Evolutionary conservation across 1,140 invertebrate species (phyloP), one percentile per base, ranked within the genome.

Genomic region (Pogonus chalceus): DNA sequence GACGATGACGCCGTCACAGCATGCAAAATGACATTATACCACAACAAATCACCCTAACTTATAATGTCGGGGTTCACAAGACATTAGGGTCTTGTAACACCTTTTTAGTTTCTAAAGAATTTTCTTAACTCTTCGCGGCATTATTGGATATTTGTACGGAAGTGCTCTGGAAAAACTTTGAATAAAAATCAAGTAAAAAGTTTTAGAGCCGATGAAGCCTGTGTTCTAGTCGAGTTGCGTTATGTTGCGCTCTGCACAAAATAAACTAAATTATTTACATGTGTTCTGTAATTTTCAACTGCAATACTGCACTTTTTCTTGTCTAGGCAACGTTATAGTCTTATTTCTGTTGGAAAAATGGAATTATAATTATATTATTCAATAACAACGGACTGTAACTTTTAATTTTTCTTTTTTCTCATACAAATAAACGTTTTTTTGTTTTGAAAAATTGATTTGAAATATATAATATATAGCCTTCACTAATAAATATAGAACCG

Each of bases 91-190:
- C 37, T 43, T 18, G 9, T 43, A 43, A 43, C 37, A 43, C 37
- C 37, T 43, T 31, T n/a, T 43, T 43, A 43, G 37, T 43, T 43
- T 43, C 7, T 10, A 43, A 43, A 43, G 37, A 43, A 43, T 10
- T 12, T 43, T 43, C 37, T 43, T 12, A 43, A 43, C 37, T 43
- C 37, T 43, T 43, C 37, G 18, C 7, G 9, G 37, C 37, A 43
- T 43, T 43, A 43, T 43, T 43, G 37, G 37, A 43, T 12, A 43
- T 43, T 43, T 43, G 37, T 43, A 43, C 18, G 37, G 37, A 43
- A 43, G 9, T 43, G 18, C 3, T 10, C 3, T 18, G 9, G 37
- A 12, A 16, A 43, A 43, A 43, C 37, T 43, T 43, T 43, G 18
- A 43, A 43, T 43, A 43, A 43, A 43, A 31, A 4, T 14, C 26